phyloP scores from a whole-genome alignment of 2,113 vertebrate genomes.

The Urocolius indicus region DNA sequence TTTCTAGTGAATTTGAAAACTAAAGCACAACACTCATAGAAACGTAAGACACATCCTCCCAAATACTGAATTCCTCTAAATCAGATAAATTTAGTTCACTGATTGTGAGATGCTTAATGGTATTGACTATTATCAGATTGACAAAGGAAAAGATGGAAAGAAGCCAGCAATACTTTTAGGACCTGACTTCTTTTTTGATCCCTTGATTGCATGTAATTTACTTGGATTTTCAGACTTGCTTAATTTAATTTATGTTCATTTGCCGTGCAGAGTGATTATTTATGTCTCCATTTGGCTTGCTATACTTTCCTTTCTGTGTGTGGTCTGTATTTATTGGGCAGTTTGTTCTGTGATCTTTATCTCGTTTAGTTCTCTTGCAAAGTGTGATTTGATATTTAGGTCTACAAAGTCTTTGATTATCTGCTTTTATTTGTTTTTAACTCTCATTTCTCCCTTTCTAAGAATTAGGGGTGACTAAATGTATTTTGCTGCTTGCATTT shows the following conservation, averaged over 20 bases:
- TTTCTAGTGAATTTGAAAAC: neutral
- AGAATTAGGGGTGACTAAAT: neutral
- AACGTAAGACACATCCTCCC: neutral
- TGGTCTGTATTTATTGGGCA: neutral
- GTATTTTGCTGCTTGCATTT: neutral
- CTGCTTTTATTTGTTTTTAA: neutral
- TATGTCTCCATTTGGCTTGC: neutral
- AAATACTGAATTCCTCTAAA: slow-evolving; percentile 14
- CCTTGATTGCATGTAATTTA: neutral
- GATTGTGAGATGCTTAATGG: neutral
- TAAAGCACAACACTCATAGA: neutral
- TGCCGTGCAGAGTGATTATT: neutral
- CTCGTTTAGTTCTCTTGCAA: neutral
- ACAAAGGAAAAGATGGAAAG: neutral
- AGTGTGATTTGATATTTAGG: neutral
- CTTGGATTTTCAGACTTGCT: slow-evolving; percentile 11
- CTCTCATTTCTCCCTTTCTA: neutral
- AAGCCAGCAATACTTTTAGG: slow-evolving; percentile 32
- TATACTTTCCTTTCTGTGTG: neutral
- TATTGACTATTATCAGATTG: neutral
- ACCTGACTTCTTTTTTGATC: neutral
- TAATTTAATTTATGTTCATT: slow-evolving; percentile 23
- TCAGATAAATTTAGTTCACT: neutral
- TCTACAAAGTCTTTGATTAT: neutral
- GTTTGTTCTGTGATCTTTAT: neutral